Percentiles rank a stretch among this genome's conserved stretches.
These are phyloP conservation scores for Uropetala carovei DNA, from an alignment of 2,888 invertebrate species.

Conservation along the genomic window DNA sequence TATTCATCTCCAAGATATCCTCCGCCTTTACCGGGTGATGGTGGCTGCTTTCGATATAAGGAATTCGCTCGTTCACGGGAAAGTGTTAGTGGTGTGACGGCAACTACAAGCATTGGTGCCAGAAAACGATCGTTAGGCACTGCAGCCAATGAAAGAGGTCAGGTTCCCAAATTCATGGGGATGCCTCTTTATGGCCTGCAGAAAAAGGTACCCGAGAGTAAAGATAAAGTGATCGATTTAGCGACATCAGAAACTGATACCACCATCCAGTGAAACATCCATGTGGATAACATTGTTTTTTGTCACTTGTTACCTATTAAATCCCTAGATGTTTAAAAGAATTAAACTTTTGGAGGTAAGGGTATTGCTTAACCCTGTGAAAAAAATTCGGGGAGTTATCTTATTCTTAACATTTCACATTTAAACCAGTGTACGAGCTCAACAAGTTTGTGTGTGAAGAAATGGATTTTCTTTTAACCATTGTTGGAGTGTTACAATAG, in stretches of 20 bases:
- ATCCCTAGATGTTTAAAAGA: background rate
- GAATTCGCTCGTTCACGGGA: conserved; percentile 75
- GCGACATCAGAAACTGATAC: background rate
- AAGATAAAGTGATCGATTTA: background rate
- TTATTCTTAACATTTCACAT: conserved; percentile 54
- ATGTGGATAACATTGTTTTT: background rate
- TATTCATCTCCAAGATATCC: conserved; percentile 81
- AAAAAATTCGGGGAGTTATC: conserved; percentile 54
- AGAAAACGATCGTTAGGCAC: conserved; percentile 3
- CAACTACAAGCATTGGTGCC: background rate
- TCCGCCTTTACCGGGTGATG: conserved; percentile 86
- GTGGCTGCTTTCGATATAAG: conserved; percentile 88
- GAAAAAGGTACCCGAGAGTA: conserved; percentile 67
- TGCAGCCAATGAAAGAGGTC: conserved; percentile 66
- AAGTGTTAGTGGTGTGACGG: conserved; percentile 21
- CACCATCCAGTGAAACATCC: background rate
- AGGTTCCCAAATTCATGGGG: conserved; percentile 84
- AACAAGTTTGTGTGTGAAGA: conserved; percentile 49
- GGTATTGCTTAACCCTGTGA: background rate
- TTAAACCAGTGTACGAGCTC: conserved; percentile 65
- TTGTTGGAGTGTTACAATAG: conserved; percentile 67
- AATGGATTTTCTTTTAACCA: conserved; percentile 51
- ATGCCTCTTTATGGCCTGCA: conserved; percentile 81
- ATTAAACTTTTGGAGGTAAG: background rate
- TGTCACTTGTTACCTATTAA: background rate